Percentiles rank a stretch among this genome's conserved stretches.
These are phyloP conservation scores for Pterophyllum scalare DNA, from an alignment of 2,113 vertebrate genomes.

Conservation along the genomic window DNA sequence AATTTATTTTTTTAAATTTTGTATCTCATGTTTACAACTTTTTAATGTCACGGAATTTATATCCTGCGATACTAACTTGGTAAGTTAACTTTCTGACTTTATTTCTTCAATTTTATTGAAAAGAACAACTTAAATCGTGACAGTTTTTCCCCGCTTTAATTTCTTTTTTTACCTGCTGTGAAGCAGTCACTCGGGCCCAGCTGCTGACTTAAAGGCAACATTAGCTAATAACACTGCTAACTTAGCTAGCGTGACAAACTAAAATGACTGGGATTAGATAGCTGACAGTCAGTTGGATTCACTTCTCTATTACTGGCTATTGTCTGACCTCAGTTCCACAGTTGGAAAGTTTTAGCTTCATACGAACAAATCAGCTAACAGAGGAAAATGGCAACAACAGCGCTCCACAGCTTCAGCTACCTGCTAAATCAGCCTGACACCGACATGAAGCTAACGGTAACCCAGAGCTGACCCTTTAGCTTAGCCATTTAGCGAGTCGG, in stretches of 20 bases:
- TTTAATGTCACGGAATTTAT: neutral
- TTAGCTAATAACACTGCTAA: neutral
- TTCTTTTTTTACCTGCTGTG: neutral
- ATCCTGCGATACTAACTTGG: neutral
- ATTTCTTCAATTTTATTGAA: neutral
- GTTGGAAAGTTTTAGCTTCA: neutral
- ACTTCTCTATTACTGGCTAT: neutral
- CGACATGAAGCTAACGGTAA: conserved; percentile 34
- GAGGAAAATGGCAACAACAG: neutral
- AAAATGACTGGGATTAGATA: conserved; percentile 85
- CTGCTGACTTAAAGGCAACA: neutral
- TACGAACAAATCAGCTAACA: neutral
- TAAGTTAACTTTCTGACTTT: neutral
- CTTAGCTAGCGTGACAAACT: conserved; percentile 58
- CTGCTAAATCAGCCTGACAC: neutral
- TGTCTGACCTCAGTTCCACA: neutral
- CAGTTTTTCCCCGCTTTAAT: neutral
- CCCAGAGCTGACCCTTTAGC: conserved; percentile 25
- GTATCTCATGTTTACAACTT: neutral
- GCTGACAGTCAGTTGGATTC: conserved; percentile 57
- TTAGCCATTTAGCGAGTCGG: neutral
- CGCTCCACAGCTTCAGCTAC: neutral
- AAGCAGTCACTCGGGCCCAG: conserved; percentile 11
- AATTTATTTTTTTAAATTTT: neutral
- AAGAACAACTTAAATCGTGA: neutral